phyloP scores from a whole-genome alignment of 2,797 vertebrate genomes.

The Leucoraja ocellata region DNA sequence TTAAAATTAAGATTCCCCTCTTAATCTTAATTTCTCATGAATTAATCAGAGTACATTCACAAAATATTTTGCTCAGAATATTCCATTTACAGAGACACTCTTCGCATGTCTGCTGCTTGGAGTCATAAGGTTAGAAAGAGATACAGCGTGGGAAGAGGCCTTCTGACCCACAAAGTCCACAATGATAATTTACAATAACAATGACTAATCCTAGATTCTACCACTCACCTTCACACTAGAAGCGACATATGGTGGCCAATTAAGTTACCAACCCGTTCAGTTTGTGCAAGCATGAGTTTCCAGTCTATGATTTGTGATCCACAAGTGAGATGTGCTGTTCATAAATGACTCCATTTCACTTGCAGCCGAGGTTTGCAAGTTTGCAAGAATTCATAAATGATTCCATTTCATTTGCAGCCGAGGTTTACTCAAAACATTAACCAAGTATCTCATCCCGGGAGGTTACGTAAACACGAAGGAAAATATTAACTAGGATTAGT shows the following conservation, averaged over 20 bases:
- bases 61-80: background rate
- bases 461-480: background rate
- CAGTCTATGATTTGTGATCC: background rate
- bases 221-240: too few relatives aligned
- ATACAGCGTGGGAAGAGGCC: too few relatives aligned
- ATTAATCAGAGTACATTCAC: background rate
- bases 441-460: background rate
- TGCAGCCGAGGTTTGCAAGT: too few relatives aligned
- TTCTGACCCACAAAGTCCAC: too few relatives aligned
- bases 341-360: background rate
- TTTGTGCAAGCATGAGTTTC: background rate
- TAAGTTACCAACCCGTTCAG: too few relatives aligned
- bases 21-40: background rate
- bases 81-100: background rate
- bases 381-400: background rate
- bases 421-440: background rate
- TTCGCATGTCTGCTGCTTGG: background rate
- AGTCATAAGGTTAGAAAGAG: too few relatives aligned
- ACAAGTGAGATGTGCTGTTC: background rate
- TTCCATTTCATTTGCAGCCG: background rate
- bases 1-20: background rate
- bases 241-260: too few relatives aligned
- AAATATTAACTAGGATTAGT: background rate
- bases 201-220: too few relatives aligned
- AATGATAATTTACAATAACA: too few relatives aligned